These are phyloP conservation scores for Drosophila leonis DNA, from an alignment of 2,888 invertebrate species.

Conservation along the genomic window DNA sequence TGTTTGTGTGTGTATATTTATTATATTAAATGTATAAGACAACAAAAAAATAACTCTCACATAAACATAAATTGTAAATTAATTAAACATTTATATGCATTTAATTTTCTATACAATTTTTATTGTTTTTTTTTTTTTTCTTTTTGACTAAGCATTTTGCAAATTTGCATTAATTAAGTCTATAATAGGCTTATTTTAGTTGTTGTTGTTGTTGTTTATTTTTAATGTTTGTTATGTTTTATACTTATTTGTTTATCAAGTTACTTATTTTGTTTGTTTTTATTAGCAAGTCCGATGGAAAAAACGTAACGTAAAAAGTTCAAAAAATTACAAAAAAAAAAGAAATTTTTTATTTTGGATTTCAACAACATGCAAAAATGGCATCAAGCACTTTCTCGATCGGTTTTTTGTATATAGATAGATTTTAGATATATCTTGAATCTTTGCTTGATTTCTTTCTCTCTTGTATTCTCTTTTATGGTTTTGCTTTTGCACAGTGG, in stretches of 20 bases:
- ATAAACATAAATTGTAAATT: constrained; percentile 68
- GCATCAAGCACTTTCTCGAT: constrained; percentile 42
- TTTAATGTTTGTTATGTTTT: constrained; percentile 24
- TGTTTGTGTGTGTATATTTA: constrained; percentile 31
- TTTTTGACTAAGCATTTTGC: constrained; percentile 76
- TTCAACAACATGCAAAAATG: constrained; percentile 65
- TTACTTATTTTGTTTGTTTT: constrained; percentile 29
- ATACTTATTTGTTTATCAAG: constrained; percentile 24
- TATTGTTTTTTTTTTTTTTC: constrained; percentile 45
- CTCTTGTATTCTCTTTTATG: not conserved
- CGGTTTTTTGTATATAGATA: too few species aligned
- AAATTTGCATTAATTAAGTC: constrained; percentile 78
- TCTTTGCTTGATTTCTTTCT: constrained; percentile 12
- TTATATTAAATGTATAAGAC: constrained; percentile 39
- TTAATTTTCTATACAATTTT: constrained; percentile 78
- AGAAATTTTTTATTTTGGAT: constrained; percentile 31
- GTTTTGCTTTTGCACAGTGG: constrained; percentile 17
- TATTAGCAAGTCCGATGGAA: constrained; percentile 49
- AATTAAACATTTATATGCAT: constrained; percentile 74
- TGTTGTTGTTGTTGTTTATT: constrained; percentile 28
- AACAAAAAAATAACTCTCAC: constrained; percentile 59
- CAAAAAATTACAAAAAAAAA: constrained; percentile 40
- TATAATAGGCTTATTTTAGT: constrained; percentile 76
- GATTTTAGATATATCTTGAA: not conserved
- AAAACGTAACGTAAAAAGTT: constrained; percentile 52